Percentiles rank a stretch among this genome's conserved stretches.
Conservation (phyloP, 2,888 invertebrate genomes). For the Syritta pipiens region DNA sequence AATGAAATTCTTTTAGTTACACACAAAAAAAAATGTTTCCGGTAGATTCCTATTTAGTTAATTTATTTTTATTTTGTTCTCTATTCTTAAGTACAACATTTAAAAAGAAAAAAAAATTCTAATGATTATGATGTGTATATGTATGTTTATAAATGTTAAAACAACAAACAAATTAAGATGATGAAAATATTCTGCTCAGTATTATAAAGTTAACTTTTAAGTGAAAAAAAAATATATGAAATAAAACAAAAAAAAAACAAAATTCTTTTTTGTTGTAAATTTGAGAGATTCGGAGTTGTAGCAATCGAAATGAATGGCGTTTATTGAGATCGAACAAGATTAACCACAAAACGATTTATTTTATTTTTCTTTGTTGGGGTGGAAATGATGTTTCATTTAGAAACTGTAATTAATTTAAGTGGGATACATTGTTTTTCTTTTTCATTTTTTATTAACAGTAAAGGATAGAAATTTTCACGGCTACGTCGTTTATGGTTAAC, state of each 20-base stretch:
- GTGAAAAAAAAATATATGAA: slow-evolving; percentile 68
- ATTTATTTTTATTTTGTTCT: slow-evolving; percentile 64
- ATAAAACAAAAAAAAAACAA: slow-evolving; percentile 7
- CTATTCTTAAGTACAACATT: slow-evolving; percentile 45
- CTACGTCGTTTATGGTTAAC: no score
- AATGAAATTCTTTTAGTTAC: slow-evolving; percentile 54
- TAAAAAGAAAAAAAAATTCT: slow-evolving; percentile 40
- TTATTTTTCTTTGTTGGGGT: slow-evolving; percentile 35
- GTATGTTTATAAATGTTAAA: slow-evolving; percentile 25
- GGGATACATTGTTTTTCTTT: slow-evolving; percentile 44
- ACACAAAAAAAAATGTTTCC: slow-evolving; percentile 33
- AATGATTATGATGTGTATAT: slow-evolving; percentile 38
- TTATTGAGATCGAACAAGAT: slow-evolving; percentile 55
- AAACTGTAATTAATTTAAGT: slow-evolving; percentile 39
- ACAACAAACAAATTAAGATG: slow-evolving; percentile 44
- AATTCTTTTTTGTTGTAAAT: slow-evolving; percentile 44
- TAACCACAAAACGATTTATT: background rate
- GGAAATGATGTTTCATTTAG: slow-evolving; percentile 36
- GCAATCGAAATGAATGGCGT: slow-evolving; percentile 51
- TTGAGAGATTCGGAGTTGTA: slow-evolving; percentile 30
- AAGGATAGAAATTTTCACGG: no score
- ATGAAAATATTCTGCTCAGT: slow-evolving; percentile 77
- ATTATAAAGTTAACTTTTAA: slow-evolving; percentile 78
- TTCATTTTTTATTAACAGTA: no score
- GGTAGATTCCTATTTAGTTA: slow-evolving; percentile 68